Percentiles rank a stretch among this genome's conserved stretches.
phyloP scores from a whole-genome alignment of 2,797 vertebrate genomes.

The Gobio occitaniae region DNA sequence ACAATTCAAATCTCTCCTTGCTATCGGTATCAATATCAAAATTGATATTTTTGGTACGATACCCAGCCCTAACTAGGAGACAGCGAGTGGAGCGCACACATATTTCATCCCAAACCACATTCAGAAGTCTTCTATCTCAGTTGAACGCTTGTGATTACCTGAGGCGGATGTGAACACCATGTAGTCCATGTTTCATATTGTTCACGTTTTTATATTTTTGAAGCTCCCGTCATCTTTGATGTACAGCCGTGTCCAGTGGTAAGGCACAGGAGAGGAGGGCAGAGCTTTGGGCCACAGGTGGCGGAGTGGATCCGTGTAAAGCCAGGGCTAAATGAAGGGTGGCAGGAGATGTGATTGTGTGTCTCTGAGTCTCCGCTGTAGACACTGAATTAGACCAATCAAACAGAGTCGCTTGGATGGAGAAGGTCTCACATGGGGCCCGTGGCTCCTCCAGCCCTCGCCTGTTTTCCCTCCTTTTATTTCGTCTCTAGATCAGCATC shows the following conservation, averaged over 20 bases:
- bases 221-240: background rate
- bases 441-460: background rate
- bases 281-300: slow-evolving; percentile 62
- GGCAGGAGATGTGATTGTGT: slow-evolving; percentile 42
- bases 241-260: slow-evolving; percentile 49
- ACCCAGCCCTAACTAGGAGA: no score
- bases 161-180: background rate
- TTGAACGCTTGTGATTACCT: background rate
- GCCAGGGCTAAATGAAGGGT: slow-evolving; percentile 45
- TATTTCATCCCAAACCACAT: no score
- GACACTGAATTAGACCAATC: slow-evolving; percentile 51
- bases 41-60: no score
- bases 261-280: slow-evolving; percentile 50
- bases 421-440: slow-evolving; percentile 12
- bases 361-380: slow-evolving; percentile 22
- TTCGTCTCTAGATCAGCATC: background rate
- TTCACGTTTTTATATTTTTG: no score
- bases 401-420: slow-evolving; percentile 23
- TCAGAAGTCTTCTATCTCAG: no score
- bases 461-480: background rate
- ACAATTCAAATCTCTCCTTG: no score
- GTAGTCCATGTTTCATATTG: background rate
- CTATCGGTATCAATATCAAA: no score
- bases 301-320: slow-evolving; percentile 22
- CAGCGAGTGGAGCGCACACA: no score